phyloP scores from a whole-genome alignment of 2,113 vertebrate genomes.

The Laterallus jamaicensis region DNA sequence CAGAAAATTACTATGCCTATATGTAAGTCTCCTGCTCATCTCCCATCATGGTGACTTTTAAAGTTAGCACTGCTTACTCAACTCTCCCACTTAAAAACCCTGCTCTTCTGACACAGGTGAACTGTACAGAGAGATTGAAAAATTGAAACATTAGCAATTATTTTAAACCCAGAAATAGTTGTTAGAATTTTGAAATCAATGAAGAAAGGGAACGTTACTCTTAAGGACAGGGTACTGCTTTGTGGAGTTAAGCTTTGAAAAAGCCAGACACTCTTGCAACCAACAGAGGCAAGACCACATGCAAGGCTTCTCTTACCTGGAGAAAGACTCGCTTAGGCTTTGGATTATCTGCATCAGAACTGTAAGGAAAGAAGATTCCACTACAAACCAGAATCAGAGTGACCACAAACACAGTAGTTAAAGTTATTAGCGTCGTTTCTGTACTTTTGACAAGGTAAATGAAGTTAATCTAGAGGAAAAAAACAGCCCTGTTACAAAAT shows the following conservation, averaged over 20 bases:
- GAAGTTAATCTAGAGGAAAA: constrained; percentile 87
- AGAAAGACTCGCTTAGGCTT: constrained; percentile 92
- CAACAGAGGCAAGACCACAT: not conserved
- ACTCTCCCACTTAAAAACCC: not conserved
- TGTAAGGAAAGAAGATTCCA: constrained; percentile 92
- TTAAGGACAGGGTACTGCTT: rapidly evolving
- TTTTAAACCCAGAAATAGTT: not conserved
- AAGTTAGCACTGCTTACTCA: not conserved
- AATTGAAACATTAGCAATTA: not conserved
- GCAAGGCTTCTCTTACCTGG: constrained; percentile 80
- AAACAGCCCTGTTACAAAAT: constrained; percentile 10
- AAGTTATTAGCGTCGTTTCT: constrained; percentile 80
- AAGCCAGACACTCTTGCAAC: not conserved
- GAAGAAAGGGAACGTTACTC: not conserved
- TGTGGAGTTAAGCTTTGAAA: not conserved
- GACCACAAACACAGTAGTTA: constrained; percentile 79
- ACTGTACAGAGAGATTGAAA: not conserved
- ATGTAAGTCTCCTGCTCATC: not conserved
- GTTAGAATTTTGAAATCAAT: not conserved
- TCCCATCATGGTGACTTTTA: not conserved
- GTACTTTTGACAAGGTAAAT: constrained; percentile 90
- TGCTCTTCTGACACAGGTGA: not conserved
- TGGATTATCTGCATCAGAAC: constrained; percentile 79
- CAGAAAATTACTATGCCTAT: not conserved
- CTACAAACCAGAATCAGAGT: constrained; percentile 86